Evolutionary conservation across 2,113 vertebrate species (phyloP).

Genomic region (Larimichthys crocea): DNA sequence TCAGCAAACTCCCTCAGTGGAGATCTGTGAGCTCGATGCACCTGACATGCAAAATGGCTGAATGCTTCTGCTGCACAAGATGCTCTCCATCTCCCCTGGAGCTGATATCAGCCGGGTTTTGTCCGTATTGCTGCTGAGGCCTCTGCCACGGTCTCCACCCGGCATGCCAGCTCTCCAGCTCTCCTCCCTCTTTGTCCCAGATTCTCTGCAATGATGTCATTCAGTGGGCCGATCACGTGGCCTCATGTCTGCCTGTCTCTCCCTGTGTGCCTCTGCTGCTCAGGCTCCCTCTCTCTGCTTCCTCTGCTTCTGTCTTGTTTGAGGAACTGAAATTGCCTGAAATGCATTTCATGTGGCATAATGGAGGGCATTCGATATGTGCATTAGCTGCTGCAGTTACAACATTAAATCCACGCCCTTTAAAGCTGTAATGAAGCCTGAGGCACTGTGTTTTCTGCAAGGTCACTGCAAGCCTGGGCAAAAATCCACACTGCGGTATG

Average conservation of each 20-base stretch:
- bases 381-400: neutral
- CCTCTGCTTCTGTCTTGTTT: constrained; percentile 28
- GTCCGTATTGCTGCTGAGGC: constrained; percentile 55
- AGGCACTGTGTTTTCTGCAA: neutral
- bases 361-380: neutral
- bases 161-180: constrained; percentile 48
- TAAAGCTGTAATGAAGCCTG: neutral
- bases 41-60: constrained; percentile 48
- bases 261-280: constrained; percentile 24
- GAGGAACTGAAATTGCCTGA: constrained; percentile 48
- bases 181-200: constrained; percentile 80
- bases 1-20: neutral
- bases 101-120: constrained; percentile 16
- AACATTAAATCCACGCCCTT: constrained; percentile 4
- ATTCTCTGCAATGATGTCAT: constrained; percentile 84
- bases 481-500: neutral
- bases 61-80: constrained; percentile 43
- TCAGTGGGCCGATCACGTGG: constrained; percentile 78
- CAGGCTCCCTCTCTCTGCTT: constrained; percentile 6
- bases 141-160: constrained; percentile 31
- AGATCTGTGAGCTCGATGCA: neutral
- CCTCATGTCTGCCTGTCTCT: constrained; percentile 40
- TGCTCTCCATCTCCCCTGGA: constrained; percentile 31
- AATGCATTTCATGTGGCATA: constrained; percentile 24
- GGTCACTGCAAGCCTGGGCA: neutral